Conservation (phyloP, 2,797 vertebrate species). For the Columba guinea region DNA sequence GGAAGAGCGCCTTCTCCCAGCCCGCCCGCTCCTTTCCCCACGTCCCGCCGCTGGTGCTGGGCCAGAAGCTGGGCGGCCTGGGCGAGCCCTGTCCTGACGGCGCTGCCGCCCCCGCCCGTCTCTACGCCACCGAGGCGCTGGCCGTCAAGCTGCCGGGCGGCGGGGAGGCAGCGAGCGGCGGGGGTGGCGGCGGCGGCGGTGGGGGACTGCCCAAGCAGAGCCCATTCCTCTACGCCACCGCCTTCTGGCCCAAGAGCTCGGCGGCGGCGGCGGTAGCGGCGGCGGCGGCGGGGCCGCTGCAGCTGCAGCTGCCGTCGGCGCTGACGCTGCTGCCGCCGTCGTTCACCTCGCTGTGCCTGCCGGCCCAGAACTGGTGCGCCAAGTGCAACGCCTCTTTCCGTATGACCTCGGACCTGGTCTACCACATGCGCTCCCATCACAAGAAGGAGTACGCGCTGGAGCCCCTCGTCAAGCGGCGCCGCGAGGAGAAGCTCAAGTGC, state of each 20-base stretch:
- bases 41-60: slow-evolving; percentile 88
- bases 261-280: slow-evolving; percentile 81
- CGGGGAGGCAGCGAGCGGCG: slow-evolving; percentile 73
- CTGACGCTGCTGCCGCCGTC: slow-evolving; percentile 94
- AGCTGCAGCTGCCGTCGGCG: slow-evolving; percentile 92
- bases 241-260: slow-evolving; percentile 94
- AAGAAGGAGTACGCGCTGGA: slow-evolving; percentile 97
- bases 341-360: slow-evolving; percentile 95
- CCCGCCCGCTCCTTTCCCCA: slow-evolving; percentile 88
- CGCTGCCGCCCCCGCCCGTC: slow-evolving; percentile 84
- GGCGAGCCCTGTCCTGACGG: slow-evolving; percentile 82
- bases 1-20: slow-evolving; percentile 95
- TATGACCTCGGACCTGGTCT: slow-evolving; percentile 98
- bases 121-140: slow-evolving; percentile 88
- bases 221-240: slow-evolving; percentile 91
- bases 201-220: slow-evolving; percentile 89
- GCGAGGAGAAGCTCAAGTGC: slow-evolving; percentile 97
- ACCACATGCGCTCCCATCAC: slow-evolving; percentile 98
- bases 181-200: slow-evolving; percentile 73
- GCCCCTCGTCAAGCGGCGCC: slow-evolving; percentile 91
- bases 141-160: slow-evolving; percentile 88
- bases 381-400: slow-evolving; percentile 98
- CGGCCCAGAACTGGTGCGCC: slow-evolving; percentile 98
- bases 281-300: slow-evolving; percentile 86
- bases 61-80: slow-evolving; percentile 84